Base-by-base conservation (phyloP, 2,888 invertebrate genomes). In the Theretra japonica region DNA sequence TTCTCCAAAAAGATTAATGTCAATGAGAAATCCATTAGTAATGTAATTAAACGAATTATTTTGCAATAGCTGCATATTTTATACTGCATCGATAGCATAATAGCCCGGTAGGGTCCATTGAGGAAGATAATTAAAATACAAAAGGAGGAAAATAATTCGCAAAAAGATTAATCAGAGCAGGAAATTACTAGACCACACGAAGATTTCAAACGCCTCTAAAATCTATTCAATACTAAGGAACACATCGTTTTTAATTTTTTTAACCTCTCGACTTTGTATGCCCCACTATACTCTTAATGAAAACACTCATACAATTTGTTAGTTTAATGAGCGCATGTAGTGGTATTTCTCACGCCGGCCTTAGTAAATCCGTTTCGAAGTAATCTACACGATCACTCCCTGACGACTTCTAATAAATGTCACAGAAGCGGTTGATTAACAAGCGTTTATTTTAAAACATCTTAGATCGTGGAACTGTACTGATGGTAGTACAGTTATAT, bases 331-430 rank as follows among this genome's bases (percentile, higher is more conserved):
- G 17, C 25, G 21, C 23, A 41, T 41, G 48, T 25, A 59, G 53
- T 59, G 73, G 60, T 76, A 82, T 79, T 85, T 86, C 77, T 82
- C 83, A 81, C 76, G 69, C 74, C 74, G 72, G 74, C 70, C 58
- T 75, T 74, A 76, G 75, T 72, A 78, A 75, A 74, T 77, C 78
- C 79, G 75, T 79, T 87, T 88, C 85, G 74, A 70, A 75, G 82
- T 88, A 87, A 90, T 90, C 89, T 87, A 74, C 68, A 74, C 50
- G 77, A 84, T 86, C 83, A 79, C 78, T 76, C 72, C 77, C 72
- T 80, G 82, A 82, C 77, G 79, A 80, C 79, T 76, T 76, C 82
- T 83, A 85, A 87, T 90, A 87, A 88, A 90, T 79, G 86, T 86
- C 87, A 84, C 17, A 30, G 23, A 59, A 53, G 41, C 21, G 30